Evolutionary conservation across 1,140 invertebrate species (phyloP), one percentile per base, ranked within the genome.

Genomic region (Ceratitis capitata): DNA sequence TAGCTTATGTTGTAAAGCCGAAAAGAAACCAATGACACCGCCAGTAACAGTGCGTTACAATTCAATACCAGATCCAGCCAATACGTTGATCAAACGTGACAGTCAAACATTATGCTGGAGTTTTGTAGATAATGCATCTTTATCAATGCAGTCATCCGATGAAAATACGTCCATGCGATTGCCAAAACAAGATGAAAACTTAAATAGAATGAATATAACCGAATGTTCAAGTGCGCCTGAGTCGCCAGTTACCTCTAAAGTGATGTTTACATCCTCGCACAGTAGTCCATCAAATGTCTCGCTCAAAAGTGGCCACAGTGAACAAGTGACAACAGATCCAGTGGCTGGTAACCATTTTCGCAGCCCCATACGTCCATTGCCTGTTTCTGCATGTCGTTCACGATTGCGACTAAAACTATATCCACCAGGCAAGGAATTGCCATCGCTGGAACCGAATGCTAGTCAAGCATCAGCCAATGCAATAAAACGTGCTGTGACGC

Each of bases 41-140:
- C 91, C 91, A n/a, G 89, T 92, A 14, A 88, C 89, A 0, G 91
- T 92, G 32, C 89, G 91, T 7, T 92, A 91, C 49, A 91, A 92
- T 87, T 92, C 90, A n/a, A 87, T 91, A 85, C 89, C 89, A n/a
- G 90, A 91, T 84, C 87, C 85, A 9, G 85, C 69, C 19, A 29
- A 86, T n/a, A 86, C 56, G 56, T 64, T 82, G 4, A 47, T 91
- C 6, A 84, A 88, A 19, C 88, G 88, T 6, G 88, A 91, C 23
- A 91, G 90, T 35, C 88, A 90, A 16, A 89, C 89, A 14, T 58
- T 91, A 3, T 90, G 89, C 85, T 90, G 88, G 90, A 91, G 88
- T 85, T 87, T 91, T 86, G 88, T 89, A 78, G 90, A 91, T 45
- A 91, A 89, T 83, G 85, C 89, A 53, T 89, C 90, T 9, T 86